Evolutionary conservation across 2,113 vertebrate genomes (phyloP), one percentile per base, ranked within the genome.

Genomic region (Colistium nudipinnis): DNA sequence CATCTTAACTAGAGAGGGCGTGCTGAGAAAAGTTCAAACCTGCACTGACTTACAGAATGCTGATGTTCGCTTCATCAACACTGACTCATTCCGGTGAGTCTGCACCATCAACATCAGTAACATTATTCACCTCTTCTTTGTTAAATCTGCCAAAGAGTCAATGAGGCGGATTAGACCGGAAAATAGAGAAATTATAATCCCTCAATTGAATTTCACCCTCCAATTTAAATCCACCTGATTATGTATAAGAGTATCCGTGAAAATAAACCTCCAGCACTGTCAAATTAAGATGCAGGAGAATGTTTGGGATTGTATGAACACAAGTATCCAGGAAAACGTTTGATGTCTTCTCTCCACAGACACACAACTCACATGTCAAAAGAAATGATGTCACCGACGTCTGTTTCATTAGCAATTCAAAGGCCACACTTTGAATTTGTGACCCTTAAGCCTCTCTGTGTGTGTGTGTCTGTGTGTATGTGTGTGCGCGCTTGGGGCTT

Each of bases 141-240:
- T 17, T 14, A 41, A 38, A 67, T 74, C 39, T 48, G 38, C 63
- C 47, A 6, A 7, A 62, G 49, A 74, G 39, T 39, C 78, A 48
- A 17, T 2, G 31, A 1, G 8, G 10, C 7, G 35, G 77, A 88
- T 85, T 80, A 78, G 52, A 81, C 31, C 56, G 30, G 43, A 70
- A 69, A 77, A 83, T 44, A 49, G 41, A 78, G 44, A 56, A 68
- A 74, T 47, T 55, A 59, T 82, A 84, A 85, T 85, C 77, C 66
- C 24, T 62, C 62, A 63, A 60, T 79, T 69, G 70, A 81, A 88
- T 87, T 74, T 67, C 28, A 84, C 66, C 62, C 47, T 60, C 54
- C 70, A 51, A 67, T 79, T 79, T 83, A 35, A 83, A 82, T 82
- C 52, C 60, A 62, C 28, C 70, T 76, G 77, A 57, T 85, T 84